Evolutionary conservation across 2,113 vertebrate genomes (phyloP).

Genomic region (Osmerus mordax): DNA sequence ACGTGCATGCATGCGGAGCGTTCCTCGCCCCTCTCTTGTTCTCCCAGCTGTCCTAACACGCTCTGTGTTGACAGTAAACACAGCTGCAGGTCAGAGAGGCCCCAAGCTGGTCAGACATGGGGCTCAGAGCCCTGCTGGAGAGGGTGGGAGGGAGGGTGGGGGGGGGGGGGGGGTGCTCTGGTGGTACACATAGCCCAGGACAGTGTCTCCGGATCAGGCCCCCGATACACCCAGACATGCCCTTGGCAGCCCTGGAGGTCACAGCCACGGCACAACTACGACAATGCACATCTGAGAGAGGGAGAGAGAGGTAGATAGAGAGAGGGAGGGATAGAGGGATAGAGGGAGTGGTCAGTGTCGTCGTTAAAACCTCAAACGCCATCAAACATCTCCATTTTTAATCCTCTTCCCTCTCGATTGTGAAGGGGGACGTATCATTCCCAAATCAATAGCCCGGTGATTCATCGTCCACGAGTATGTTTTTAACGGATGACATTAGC

Average conservation of each 20-base stretch:
- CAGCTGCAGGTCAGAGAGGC: constrained; percentile 77
- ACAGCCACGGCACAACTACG: background rate
- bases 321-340: background rate
- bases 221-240: background rate
- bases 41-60: constrained; percentile 78
- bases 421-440: constrained; percentile 31
- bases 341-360: constrained; percentile 19
- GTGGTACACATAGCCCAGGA: background rate
- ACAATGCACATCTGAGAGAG: background rate
- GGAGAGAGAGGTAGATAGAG: background rate
- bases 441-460: constrained; percentile 51
- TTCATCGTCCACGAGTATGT: constrained; percentile 56
- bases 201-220: background rate
- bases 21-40: constrained; percentile 69
- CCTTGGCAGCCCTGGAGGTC: background rate
- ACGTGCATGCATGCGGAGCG: constrained; percentile 49
- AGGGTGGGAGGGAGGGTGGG: constrained; percentile 14
- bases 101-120: constrained; percentile 61
- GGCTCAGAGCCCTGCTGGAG: constrained; percentile 53
- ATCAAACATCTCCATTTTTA: constrained; percentile 28
- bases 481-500: constrained; percentile 69
- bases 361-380: constrained; percentile 37
- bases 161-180: background rate
- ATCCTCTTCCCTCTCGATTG: constrained; percentile 42
- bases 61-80: constrained; percentile 78